Evolutionary conservation across 2,797 vertebrate species (phyloP).

Genomic region (Smutsia gigantea): DNA sequence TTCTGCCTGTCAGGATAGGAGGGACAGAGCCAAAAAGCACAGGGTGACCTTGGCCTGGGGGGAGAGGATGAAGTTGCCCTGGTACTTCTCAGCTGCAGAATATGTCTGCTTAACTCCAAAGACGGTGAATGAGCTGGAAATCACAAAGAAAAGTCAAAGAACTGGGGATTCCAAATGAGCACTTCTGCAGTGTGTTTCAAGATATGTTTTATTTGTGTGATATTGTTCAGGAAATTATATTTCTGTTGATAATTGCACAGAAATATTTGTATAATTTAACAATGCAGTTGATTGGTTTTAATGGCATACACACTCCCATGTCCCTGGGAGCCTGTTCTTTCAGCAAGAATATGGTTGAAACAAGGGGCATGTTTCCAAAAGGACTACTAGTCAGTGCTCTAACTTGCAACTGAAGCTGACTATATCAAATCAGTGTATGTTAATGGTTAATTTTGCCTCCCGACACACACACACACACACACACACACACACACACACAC

Average conservation of each 20-base stretch:
- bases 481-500: background rate
- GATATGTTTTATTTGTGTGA: constrained; percentile 14
- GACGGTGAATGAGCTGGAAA: background rate
- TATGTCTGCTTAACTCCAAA: background rate
- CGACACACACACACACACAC: background rate
- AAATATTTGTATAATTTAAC: constrained; percentile 66
- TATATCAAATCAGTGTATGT: background rate
- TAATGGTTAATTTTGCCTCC: constrained; percentile 15
- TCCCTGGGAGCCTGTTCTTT: background rate
- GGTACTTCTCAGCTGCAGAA: background rate
- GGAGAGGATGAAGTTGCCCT: background rate
- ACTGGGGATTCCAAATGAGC: background rate
- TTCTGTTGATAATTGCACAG: constrained; percentile 53
- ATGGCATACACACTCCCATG: background rate
- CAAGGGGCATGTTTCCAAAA: background rate
- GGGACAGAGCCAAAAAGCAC: background rate
- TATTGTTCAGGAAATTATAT: constrained; percentile 53
- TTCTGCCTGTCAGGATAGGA: background rate
- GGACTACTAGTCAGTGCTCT: background rate
- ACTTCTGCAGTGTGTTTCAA: background rate
- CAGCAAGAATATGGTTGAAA: background rate
- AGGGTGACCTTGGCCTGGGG: background rate
- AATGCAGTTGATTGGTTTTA: constrained; percentile 52
- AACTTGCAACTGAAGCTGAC: background rate
- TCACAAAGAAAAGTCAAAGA: background rate